Conservation (phyloP, 1,140 invertebrate species). For the Fopius arisanus region DNA sequence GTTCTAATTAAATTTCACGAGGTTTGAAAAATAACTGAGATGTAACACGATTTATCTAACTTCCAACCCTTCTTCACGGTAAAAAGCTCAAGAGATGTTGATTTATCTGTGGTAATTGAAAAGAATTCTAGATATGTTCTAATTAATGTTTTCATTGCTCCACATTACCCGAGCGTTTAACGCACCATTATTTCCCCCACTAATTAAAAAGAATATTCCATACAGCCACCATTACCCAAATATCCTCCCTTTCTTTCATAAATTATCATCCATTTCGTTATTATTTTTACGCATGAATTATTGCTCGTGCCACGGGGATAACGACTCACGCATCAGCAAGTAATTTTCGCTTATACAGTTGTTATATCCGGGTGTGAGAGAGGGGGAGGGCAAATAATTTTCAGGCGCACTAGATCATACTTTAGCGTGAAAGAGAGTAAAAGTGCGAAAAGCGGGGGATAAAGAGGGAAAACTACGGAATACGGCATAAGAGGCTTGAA, state of each 20-base stretch:
- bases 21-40: no score
- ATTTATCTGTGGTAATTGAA: neutral
- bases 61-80: no score
- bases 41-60: no score
- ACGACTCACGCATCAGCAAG: constrained; percentile 11
- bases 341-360: constrained; percentile 12
- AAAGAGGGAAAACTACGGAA: constrained; percentile 6
- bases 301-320: neutral
- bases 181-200: neutral
- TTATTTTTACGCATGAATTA: constrained; percentile 14
- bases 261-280: constrained; percentile 10
- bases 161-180: neutral
- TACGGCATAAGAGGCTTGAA: constrained; percentile 38
- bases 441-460: neutral
- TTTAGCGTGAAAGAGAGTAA: neutral
- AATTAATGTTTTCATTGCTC: neutral
- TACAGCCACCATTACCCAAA: neutral
- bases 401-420: neutral
- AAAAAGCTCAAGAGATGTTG: no score
- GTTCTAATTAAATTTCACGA: no score
- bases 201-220: constrained; percentile 1
- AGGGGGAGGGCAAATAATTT: neutral
- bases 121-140: neutral
- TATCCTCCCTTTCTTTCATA: neutral
- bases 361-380: neutral